Conservation (phyloP, 2,797 vertebrate species). For the Spondyliosoma cantharus region DNA sequence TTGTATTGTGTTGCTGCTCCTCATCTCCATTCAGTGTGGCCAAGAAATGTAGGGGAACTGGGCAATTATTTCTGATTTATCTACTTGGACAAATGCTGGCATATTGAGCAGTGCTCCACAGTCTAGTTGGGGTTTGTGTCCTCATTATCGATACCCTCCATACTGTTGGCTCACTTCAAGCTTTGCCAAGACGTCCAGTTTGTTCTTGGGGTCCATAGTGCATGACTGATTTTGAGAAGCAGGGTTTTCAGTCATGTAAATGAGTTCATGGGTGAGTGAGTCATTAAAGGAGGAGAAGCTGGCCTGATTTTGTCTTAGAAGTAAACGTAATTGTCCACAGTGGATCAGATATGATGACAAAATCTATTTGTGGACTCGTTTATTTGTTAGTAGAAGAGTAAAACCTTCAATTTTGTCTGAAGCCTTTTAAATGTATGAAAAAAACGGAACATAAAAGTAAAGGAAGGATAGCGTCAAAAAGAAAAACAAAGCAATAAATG, state of each 20-base stretch:
- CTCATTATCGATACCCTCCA: slow-evolving; percentile 82
- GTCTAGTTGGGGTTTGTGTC: slow-evolving; percentile 76
- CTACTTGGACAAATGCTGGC: slow-evolving; percentile 83
- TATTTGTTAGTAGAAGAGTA: background rate
- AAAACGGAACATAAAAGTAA: too few species aligned
- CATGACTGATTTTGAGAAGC: slow-evolving; percentile 63
- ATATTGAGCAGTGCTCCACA: slow-evolving; percentile 73
- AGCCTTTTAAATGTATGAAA: background rate
- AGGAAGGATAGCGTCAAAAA: background rate
- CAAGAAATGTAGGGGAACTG: slow-evolving; percentile 70
- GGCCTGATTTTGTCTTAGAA: slow-evolving; percentile 57
- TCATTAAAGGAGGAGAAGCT: slow-evolving; percentile 60
- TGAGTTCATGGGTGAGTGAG: slow-evolving; percentile 65
- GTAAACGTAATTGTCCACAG: slow-evolving; percentile 28
- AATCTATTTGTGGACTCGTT: slow-evolving; percentile 18
- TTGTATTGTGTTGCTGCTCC: slow-evolving; percentile 71
- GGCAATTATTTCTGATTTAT: slow-evolving; percentile 87
- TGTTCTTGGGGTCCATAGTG: slow-evolving; percentile 50
- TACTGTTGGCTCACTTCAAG: slow-evolving; percentile 69
- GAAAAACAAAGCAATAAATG: background rate
- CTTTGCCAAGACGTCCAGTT: slow-evolving; percentile 67
- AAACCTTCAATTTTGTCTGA: background rate
- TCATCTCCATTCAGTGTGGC: slow-evolving; percentile 71
- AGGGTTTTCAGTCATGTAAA: slow-evolving; percentile 71
- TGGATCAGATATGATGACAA: slow-evolving; percentile 28